Conservation (phyloP, 2,797 vertebrate species). For the Hozukius guyotensis region DNA sequence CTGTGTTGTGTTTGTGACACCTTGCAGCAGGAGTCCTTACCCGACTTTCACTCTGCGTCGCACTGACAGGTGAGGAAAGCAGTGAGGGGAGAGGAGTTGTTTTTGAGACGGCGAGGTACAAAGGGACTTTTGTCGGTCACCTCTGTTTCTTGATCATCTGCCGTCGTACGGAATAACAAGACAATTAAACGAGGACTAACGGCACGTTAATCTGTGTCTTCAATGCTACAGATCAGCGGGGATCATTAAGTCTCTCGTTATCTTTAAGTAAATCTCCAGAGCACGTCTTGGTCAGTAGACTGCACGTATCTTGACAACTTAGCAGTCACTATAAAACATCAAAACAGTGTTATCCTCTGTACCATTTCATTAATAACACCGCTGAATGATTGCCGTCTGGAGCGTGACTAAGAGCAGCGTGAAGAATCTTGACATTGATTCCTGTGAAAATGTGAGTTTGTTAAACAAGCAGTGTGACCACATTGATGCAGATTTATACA, state of each 20-base stretch:
- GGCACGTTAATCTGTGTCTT: conserved; percentile 61
- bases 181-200: conserved; percentile 67
- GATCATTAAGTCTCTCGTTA: conserved; percentile 62
- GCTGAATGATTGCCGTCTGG: neutral
- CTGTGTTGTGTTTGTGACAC: conserved; percentile 49
- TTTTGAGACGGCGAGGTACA: conserved; percentile 52
- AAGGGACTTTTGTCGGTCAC: conserved; percentile 68
- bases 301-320: conserved; percentile 9
- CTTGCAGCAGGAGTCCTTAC: conserved; percentile 59
- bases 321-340: conserved; percentile 20
- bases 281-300: conserved; percentile 33
- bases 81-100: conserved; percentile 25
- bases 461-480: neutral
- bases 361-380: neutral
- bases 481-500: neutral
- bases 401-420: neutral
- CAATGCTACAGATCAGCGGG: conserved; percentile 39
- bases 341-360: conserved; percentile 10
- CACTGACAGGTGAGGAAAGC: conserved; percentile 50
- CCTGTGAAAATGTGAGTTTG: neutral
- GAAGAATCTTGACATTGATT: neutral
- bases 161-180: conserved; percentile 54
- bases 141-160: conserved; percentile 55
- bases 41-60: conserved; percentile 50
- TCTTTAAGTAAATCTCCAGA: conserved; percentile 43